Evolutionary conservation across 2,888 invertebrate genomes (phyloP).

Genomic region (Gasteruption jaculator): DNA sequence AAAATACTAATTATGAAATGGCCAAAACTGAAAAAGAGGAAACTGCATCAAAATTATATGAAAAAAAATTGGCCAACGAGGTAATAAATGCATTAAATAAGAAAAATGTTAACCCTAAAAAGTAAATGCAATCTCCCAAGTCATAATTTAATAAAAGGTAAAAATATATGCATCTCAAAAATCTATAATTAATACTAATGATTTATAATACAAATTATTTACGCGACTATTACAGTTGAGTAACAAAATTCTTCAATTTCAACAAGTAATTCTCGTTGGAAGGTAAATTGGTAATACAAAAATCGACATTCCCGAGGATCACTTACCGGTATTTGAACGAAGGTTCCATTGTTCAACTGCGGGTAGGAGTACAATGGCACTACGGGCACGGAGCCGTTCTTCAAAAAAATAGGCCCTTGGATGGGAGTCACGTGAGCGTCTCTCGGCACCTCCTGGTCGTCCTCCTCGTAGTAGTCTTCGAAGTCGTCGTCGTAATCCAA

Average conservation of each 20-base stretch:
- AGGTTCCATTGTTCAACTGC: slow-evolving; percentile 78
- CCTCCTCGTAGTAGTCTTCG: slow-evolving; percentile 61
- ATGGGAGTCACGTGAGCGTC: slow-evolving; percentile 74
- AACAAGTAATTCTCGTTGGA: too few relatives aligned
- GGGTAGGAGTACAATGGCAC: slow-evolving; percentile 83
- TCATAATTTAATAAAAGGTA: neutral
- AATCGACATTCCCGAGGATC: neutral
- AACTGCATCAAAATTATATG: too few relatives aligned
- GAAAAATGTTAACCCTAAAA: too few relatives aligned
- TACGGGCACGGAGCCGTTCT: slow-evolving; percentile 82
- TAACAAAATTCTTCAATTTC: too few relatives aligned
- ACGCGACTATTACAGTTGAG: neutral
- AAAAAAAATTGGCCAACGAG: too few relatives aligned
- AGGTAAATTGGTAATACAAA: too few relatives aligned
- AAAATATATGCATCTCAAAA: neutral
- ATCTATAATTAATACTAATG: too few relatives aligned
- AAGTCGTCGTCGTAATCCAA: slow-evolving; percentile 66
- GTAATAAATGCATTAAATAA: too few relatives aligned
- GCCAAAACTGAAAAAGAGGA: too few relatives aligned
- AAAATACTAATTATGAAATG: too few relatives aligned
- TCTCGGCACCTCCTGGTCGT: slow-evolving; percentile 39
- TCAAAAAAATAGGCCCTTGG: slow-evolving; percentile 81
- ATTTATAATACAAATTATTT: neutral
- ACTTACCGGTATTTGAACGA: slow-evolving; percentile 89
- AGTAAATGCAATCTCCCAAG: neutral